Evolutionary conservation across 2,888 invertebrate species (phyloP), one percentile per base, ranked within the genome.

Genomic region (Trichogramma evanescens): DNA sequence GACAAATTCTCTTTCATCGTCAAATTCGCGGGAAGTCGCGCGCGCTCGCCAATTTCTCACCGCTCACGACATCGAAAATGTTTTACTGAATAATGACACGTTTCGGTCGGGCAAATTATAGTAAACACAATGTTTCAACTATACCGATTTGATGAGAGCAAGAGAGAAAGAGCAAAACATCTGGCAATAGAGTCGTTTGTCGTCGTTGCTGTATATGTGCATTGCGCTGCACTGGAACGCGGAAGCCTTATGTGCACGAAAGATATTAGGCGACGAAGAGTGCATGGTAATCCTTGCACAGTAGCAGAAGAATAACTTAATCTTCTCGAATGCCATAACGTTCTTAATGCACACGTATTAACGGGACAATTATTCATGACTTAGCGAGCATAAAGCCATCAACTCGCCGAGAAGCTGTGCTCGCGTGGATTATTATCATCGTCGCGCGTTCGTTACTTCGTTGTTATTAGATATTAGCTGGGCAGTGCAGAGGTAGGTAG

Each of bases 331-430:
- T 9, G 58, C 45, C 26, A 26, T 26, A 5, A 42, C 40, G 10
- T 44, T n/a, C 41, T 43, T 56, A 56, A 56, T 51, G 50, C 51
- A 50, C 6, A 6, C 45, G 41, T 7, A 60, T 56, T 60, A 60
- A 60, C 60, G 60, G 56, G 44, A 41, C 56, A 50, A 56, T 60
- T 60, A 56, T 60, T 56, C 60, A 60, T 48, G 50, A 50, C 43
- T 10, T 3, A 9, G n/a, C 52, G 42, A 6, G 43, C 54, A 59
- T 59, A 59, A 59, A 59, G 59, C 54, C 51, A 51, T 59, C 59
- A 59, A 55, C 51, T 59, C 54, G 59, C 50, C 1, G 26, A 2
- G 26, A 26, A 26, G 26, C 26, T 26, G 26, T 26, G 26, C 26
- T 26, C 26, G 26, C 26, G 26, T 26, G 26, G 26, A 26, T 26